Conservation (phyloP, 2,797 vertebrate species). For the Chelon auratus region DNA sequence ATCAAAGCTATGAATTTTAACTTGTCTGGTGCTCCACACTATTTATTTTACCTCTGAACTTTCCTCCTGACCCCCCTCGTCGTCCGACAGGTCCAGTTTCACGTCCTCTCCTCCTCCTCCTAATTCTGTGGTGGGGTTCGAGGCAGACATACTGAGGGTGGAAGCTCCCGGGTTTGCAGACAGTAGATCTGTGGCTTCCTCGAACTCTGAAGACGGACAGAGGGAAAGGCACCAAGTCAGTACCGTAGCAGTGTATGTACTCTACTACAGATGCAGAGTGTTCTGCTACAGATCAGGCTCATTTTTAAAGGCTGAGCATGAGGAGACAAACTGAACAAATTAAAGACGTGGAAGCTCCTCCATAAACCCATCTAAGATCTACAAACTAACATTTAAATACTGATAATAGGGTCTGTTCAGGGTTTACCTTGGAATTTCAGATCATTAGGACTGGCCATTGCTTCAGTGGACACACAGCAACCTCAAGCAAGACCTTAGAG, state of each 20-base stretch:
- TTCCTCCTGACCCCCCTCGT: constrained; percentile 82
- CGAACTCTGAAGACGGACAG: constrained; percentile 82
- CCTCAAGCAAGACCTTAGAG: constrained; percentile 51
- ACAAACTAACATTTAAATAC: too few species aligned
- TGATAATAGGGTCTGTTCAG: too few species aligned
- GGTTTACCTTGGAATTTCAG: constrained; percentile 89
- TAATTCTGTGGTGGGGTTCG: constrained; percentile 36
- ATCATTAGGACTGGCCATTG: constrained; percentile 87
- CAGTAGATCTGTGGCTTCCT: constrained; percentile 86
- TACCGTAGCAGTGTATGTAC: neutral
- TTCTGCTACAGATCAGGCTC: neutral
- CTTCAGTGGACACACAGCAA: constrained; percentile 22
- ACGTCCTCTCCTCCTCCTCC: constrained; percentile 70
- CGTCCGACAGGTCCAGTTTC: constrained; percentile 82
- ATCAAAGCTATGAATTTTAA: neutral
- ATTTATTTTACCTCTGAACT: constrained; percentile 80
- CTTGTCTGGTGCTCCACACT: neutral
- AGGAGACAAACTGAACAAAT: too few species aligned
- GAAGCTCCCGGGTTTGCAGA: constrained; percentile 82
- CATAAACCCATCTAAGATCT: neutral
- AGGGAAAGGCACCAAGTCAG: neutral
- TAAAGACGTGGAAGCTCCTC: neutral
- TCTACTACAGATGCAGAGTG: too few species aligned
- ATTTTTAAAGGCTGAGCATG: neutral
- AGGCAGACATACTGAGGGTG: constrained; percentile 73